Evolutionary conservation across 2,113 vertebrate genomes (phyloP), one percentile per base, ranked within the genome.

Genomic region (Poeciliopsis retropinna): DNA sequence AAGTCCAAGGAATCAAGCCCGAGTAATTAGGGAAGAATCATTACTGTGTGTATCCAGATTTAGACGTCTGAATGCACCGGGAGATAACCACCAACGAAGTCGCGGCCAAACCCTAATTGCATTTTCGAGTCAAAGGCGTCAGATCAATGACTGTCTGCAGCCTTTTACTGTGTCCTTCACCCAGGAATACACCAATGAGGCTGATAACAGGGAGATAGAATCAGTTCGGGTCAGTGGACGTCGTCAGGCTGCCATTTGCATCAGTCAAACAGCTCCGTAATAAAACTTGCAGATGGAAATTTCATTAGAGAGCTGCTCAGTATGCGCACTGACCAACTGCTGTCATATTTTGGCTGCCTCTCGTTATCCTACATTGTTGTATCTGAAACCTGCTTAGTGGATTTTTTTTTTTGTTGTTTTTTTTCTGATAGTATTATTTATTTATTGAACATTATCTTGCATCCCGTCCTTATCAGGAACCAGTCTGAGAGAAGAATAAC

Each of bases 61-160:
- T 41, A 62, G 75, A 80, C 73, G 60, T 89, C 75, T 61, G 69
- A 89, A 60, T 0, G 12, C 0, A 64, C 37, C 67, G 63, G 57
- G 61, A 75, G 86, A 90, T 89, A 87, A 87, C 90, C 86, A 78
- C 83, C 88, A 82, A 82, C 72, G 6, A 37, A 90, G 85, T 63
- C 60, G 3, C 63, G 73, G 76, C 80, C 70, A 5, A 65, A 30
- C 75, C 80, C 81, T 92, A 89, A 92, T 91, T 90, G 81, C 84
- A 88, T 90, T 86, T 90, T 85, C n/a, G 29, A 89, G 86, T 92
- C 85, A 79, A 87, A 85, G 80, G 72, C 82, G 4, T 75, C 75
- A 62, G 89, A 91, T 92, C 86, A 88, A 87, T 88, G 87, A 74
- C 72, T 39, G 61, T 80, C 70, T 82, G 76, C 73, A 82, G 82